Evolutionary conservation across 2,113 vertebrate species (phyloP).

Genomic region (Amblyornis subalaris): DNA sequence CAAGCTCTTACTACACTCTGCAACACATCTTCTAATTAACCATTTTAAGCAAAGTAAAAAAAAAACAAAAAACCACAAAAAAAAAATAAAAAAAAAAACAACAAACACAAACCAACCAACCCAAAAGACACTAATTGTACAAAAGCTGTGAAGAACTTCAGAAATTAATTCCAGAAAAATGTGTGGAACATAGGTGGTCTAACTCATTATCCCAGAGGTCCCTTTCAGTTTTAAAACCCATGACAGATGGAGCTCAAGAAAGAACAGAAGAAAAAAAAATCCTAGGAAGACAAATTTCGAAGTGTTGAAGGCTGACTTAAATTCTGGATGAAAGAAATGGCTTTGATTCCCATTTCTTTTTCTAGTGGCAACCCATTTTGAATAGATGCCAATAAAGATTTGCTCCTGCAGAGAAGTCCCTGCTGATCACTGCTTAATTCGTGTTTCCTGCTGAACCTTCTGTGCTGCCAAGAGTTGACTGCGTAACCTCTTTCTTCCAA

Average conservation of each 20-base stretch:
- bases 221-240: background rate
- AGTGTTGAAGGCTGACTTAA: slow-evolving; percentile 2
- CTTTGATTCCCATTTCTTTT: background rate
- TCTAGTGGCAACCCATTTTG: background rate
- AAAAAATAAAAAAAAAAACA: background rate
- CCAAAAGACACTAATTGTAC: background rate
- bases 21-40: background rate
- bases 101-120: background rate
- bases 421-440: slow-evolving; percentile 18
- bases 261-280: background rate
- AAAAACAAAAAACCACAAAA: background rate
- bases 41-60: background rate
- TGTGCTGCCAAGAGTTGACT: background rate
- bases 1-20: background rate
- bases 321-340: background rate
- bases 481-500: background rate
- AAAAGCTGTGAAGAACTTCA: background rate
- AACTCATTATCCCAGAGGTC: background rate
- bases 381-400: slow-evolving; percentile 18
- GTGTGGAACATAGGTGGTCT: background rate
- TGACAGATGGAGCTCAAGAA: background rate
- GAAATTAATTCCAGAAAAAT: background rate
- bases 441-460: slow-evolving; percentile 8
- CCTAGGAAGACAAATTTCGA: background rate
- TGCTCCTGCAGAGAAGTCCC: slow-evolving; percentile 8